Conservation (phyloP, 2,888 invertebrate species). For the Byasa hedistus region DNA sequence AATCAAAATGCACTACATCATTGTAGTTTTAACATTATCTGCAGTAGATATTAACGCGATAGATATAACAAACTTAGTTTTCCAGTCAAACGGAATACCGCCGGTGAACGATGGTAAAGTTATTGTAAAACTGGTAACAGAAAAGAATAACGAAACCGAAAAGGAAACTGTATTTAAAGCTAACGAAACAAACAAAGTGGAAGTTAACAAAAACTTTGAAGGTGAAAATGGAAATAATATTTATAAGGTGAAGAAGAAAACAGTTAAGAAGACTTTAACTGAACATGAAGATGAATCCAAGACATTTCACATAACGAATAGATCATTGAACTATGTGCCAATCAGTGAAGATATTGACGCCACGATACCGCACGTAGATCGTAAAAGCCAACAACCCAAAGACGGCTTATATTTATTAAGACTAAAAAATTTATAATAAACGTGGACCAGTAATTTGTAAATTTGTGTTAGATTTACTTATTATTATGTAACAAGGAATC, state of each 20-base stretch:
- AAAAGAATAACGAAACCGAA: background rate
- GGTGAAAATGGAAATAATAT: background rate
- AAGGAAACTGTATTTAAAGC: background rate
- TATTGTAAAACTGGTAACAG: background rate
- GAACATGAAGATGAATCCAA: background rate
- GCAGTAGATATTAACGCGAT: background rate
- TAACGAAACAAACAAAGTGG: background rate
- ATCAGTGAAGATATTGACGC: conserved; percentile 37
- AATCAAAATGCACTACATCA: no score
- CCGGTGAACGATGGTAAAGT: background rate
- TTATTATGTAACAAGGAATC: no score
- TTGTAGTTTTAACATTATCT: no score
- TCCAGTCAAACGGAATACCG: background rate
- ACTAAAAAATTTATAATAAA: background rate
- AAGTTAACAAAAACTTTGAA: background rate
- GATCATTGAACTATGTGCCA: conserved; percentile 32
- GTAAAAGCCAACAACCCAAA: conserved; percentile 13
- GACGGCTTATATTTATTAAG: conserved; percentile 22
- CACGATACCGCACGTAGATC: conserved; percentile 10
- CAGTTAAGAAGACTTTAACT: background rate
- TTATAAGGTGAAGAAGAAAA: conserved; percentile 18
- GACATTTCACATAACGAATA: background rate
- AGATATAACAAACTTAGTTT: conserved; percentile 1
- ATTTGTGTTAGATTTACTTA: no score
- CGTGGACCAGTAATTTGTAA: no score